phyloP scores from a whole-genome alignment of 2,113 vertebrate genomes.

The Taurulus bubalis region DNA sequence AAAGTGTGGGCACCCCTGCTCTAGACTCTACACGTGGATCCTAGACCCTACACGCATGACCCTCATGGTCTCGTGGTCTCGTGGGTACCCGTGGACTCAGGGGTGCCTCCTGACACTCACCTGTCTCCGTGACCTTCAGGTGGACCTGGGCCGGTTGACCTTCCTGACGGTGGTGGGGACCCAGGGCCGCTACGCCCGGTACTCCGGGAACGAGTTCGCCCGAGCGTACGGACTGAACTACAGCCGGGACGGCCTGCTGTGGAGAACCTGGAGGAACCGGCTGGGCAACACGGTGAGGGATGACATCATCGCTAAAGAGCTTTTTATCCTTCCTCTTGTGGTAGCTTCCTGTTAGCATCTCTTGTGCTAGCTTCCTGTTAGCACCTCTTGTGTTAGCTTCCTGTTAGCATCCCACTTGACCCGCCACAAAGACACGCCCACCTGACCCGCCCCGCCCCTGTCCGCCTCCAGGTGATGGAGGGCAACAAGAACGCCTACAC shows the following conservation, averaged over 20 bases:
- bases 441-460: too few relatives aligned
- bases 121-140: slow-evolving; percentile 48
- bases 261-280: slow-evolving; percentile 90
- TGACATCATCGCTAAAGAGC: neutral
- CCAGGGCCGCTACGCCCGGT: slow-evolving; percentile 89
- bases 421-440: too few relatives aligned
- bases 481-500: slow-evolving; percentile 88
- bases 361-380: too few relatives aligned
- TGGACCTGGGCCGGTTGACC: slow-evolving; percentile 87
- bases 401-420: too few relatives aligned
- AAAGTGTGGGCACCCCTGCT: too few relatives aligned
- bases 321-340: too few relatives aligned
- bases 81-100: too few relatives aligned
- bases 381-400: too few relatives aligned
- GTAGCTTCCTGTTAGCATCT: too few relatives aligned
- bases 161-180: slow-evolving; percentile 92
- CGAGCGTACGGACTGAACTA: slow-evolving; percentile 89
- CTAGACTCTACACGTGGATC: too few relatives aligned
- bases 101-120: neutral
- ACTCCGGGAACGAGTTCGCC: slow-evolving; percentile 90
- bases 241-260: slow-evolving; percentile 87
- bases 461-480: slow-evolving; percentile 82
- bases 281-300: slow-evolving; percentile 84
- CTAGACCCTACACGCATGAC: too few relatives aligned
- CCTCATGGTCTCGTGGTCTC: too few relatives aligned